Evolutionary conservation across 2,113 vertebrate genomes (phyloP).

Genomic region (Cebus imitator): DNA sequence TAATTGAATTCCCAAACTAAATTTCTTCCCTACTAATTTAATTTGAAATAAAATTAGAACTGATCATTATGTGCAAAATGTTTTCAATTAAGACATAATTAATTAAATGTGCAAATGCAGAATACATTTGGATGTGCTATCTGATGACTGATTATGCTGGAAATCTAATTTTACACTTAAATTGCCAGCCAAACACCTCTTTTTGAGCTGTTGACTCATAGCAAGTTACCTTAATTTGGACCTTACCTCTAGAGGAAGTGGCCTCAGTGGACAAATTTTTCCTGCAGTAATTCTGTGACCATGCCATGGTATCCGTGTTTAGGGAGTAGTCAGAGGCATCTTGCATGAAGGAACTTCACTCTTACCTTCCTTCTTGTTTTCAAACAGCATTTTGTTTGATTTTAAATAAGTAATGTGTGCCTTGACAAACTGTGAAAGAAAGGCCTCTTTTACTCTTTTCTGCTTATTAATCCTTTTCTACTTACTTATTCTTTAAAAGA

Average conservation of each 20-base stretch:
- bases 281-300: not conserved
- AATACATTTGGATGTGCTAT: conserved; percentile 36
- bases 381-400: not conserved
- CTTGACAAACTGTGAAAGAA: conserved; percentile 1
- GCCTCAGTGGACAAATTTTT: not conserved
- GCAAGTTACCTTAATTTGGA: not conserved
- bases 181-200: not conserved
- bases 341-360: not conserved
- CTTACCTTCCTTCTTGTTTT: not conserved
- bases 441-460: not conserved
- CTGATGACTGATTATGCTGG: conserved; percentile 30
- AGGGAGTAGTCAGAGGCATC: not conserved
- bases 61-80: conserved; percentile 46
- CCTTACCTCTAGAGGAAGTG: not conserved
- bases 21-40: conserved; percentile 35
- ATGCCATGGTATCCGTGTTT: not conserved
- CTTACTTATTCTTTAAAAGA: not conserved
- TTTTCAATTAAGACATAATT: conserved; percentile 65
- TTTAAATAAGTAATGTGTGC: not conserved
- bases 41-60: conserved; percentile 55
- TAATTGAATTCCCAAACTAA: conserved; percentile 33
- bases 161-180: conserved; percentile 52
- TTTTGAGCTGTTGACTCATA: not conserved
- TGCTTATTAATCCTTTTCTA: not conserved
- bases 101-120: conserved; percentile 61